Conservation (phyloP, 2,113 vertebrate species). For the Boulengeromyrus knoepffleri region DNA sequence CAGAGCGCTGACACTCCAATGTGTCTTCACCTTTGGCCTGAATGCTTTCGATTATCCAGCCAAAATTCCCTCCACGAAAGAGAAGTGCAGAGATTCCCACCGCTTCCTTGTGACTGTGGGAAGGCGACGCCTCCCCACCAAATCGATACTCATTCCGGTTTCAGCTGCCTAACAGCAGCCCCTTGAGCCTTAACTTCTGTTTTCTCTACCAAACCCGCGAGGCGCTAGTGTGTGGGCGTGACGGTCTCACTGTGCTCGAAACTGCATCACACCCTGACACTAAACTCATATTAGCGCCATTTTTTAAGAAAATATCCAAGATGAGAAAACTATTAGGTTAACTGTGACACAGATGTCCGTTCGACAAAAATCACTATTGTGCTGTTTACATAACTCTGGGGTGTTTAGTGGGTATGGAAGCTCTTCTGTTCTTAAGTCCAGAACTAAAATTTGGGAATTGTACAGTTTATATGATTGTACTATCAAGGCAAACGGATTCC, state of each 20-base stretch:
- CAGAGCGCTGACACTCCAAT: slow-evolving; percentile 41
- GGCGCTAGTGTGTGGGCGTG: background rate
- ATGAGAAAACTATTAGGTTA: background rate
- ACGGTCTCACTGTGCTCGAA: background rate
- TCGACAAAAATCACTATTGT: background rate
- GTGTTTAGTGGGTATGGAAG: background rate
- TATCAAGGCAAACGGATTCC: background rate
- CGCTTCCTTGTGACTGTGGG: slow-evolving; percentile 34
- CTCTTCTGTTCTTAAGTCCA: background rate
- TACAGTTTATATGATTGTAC: background rate
- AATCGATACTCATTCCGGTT: background rate
- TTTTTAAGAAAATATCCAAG: background rate
- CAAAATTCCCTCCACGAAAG: slow-evolving; percentile 42
- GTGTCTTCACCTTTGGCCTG: slow-evolving; percentile 44
- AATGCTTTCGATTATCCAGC: slow-evolving; percentile 39
- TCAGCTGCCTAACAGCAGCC: slow-evolving; percentile 4
- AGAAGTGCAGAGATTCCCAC: slow-evolving; percentile 39
- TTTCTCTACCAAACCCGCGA: background rate
- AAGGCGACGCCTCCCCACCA: slow-evolving; percentile 14
- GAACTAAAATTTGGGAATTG: background rate
- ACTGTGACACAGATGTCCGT: background rate
- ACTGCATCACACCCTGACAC: background rate
- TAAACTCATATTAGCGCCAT: background rate
- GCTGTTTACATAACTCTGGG: background rate
- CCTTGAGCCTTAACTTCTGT: background rate